These are phyloP conservation scores for Gerris buenoi DNA, from an alignment of 1,140 invertebrate genomes.

Conservation along the genomic window DNA sequence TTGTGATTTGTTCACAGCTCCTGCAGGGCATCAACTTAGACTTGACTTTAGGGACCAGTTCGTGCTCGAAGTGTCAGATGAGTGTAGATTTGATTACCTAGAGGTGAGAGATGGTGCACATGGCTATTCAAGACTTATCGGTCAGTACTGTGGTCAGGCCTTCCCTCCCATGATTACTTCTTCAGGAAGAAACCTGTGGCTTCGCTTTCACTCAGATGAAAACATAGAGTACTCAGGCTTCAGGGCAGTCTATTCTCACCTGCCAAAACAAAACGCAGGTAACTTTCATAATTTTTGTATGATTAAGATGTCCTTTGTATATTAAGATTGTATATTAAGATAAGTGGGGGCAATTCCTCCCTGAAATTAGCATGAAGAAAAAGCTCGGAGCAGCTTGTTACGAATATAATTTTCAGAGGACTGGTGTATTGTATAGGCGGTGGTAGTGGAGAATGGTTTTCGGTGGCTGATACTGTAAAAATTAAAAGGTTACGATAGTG, in stretches of 20 bases:
- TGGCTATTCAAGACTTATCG: conserved; percentile 54
- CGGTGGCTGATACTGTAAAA: no score
- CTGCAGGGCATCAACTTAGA: conserved; percentile 50
- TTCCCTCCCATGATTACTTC: conserved; percentile 66
- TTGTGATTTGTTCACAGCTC: conserved; percentile 46
- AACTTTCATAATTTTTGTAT: no score
- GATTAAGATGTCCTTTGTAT: no score
- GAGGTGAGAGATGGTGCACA: conserved; percentile 73
- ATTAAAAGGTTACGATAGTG: no score
- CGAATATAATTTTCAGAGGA: no score
- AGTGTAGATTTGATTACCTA: conserved; percentile 68
- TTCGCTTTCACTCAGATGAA: conserved; percentile 69
- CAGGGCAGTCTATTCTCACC: conserved; percentile 47
- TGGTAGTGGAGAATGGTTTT: no score
- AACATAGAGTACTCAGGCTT: conserved; percentile 72
- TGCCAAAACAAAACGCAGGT: conserved; percentile 8
- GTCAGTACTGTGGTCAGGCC: conserved; percentile 54
- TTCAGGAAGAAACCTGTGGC: conserved; percentile 59
- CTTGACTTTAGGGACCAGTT: conserved; percentile 73
- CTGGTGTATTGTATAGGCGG: no score
- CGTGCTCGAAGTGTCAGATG: conserved; percentile 52
- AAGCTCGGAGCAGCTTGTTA: no score
- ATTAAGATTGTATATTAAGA: no score
- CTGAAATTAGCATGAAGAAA: no score
- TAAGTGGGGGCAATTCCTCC: no score